Conservation (phyloP, 2,888 invertebrate genomes). For the Sesamia inferens region DNA sequence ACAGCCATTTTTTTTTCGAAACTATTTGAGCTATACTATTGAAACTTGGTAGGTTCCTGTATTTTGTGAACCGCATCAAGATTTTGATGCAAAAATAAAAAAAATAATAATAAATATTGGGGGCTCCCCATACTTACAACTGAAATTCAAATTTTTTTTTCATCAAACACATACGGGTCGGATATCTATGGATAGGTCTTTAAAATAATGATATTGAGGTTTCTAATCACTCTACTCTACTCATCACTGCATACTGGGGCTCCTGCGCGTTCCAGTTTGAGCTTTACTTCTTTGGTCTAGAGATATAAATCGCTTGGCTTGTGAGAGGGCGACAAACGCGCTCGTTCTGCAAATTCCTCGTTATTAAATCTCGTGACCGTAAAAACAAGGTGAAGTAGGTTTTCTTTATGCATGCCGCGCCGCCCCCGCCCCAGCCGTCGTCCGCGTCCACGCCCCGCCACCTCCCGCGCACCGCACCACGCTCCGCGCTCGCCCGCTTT, state of each 20-base stretch:
- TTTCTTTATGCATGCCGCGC: conserved; percentile 45
- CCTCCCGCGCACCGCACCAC: not conserved
- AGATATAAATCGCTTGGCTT: conserved; percentile 44
- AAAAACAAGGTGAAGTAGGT: conserved; percentile 67
- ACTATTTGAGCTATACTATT: no score
- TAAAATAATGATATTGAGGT: no score
- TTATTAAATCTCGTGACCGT: conserved; percentile 67
- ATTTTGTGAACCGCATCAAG: no score
- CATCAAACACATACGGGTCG: no score
- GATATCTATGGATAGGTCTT: no score
- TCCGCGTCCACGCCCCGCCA: not conserved
- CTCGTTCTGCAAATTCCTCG: conserved; percentile 63
- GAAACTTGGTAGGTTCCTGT: no score
- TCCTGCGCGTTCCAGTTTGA: conserved; percentile 3
- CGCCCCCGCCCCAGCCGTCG: not conserved
- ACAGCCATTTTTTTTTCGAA: no score
- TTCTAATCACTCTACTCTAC: no score
- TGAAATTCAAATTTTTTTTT: no score
- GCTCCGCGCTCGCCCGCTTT: conserved; percentile 1
- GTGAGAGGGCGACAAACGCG: conserved; percentile 49
- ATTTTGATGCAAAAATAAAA: no score
- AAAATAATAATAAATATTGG: no score
- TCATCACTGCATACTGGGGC: conserved; percentile 36
- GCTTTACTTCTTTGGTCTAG: conserved; percentile 21
- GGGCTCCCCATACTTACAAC: no score